These are phyloP conservation scores for Polypedilum vanderplanki DNA, from an alignment of 1,140 invertebrate genomes.

Conservation along the genomic window DNA sequence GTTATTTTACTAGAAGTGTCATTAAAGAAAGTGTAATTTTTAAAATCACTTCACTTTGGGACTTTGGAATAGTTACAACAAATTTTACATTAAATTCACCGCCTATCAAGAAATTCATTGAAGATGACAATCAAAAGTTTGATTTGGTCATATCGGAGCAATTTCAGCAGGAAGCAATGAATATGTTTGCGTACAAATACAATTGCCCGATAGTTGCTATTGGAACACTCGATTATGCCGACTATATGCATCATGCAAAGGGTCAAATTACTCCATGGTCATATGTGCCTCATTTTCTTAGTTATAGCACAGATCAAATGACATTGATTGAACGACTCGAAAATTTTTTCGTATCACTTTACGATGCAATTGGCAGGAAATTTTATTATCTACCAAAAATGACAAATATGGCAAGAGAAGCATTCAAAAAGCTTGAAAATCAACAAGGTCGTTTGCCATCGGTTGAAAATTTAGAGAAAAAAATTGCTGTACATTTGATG, in stretches of 20 bases:
- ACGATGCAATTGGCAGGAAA: constrained; percentile 33
- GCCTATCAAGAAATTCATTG: constrained; percentile 45
- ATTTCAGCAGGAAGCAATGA: constrained; percentile 51
- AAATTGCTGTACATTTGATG: constrained; percentile 50
- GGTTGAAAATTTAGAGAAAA: constrained; percentile 46
- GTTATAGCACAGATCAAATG: constrained; percentile 41
- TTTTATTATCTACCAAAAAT: constrained; percentile 33
- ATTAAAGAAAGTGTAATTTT: constrained; percentile 38
- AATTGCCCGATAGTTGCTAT: constrained; percentile 48
- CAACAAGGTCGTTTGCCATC: constrained; percentile 36
- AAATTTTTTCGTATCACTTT: constrained; percentile 40
- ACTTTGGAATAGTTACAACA: constrained; percentile 44
- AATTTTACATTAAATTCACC: constrained; percentile 46
- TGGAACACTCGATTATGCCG: constrained; percentile 49
- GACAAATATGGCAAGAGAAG: constrained; percentile 28
- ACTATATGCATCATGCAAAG: constrained; percentile 49
- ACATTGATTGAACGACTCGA: constrained; percentile 43
- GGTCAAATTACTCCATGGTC: constrained; percentile 49
- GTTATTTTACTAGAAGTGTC: constrained; percentile 42
- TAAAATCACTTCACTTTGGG: constrained; percentile 42
- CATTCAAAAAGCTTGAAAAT: constrained; percentile 32
- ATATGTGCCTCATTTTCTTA: constrained; percentile 45
- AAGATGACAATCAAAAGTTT: constrained; percentile 43
- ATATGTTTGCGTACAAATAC: constrained; percentile 49
- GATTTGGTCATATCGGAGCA: constrained; percentile 50